phyloP scores from a whole-genome alignment of 2,888 invertebrate genomes.

The Cephonodes hylas region DNA sequence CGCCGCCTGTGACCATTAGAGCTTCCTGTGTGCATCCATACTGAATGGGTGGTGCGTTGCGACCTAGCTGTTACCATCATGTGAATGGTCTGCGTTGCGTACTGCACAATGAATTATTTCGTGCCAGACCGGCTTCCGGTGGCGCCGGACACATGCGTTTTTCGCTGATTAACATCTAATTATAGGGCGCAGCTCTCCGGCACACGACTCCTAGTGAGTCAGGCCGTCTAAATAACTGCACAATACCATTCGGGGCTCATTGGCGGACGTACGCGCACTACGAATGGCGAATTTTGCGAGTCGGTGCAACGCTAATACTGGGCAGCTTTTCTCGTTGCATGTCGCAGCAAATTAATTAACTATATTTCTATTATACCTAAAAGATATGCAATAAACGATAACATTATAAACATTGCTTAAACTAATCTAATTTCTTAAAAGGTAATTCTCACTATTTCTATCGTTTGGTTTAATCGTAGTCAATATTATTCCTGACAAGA shows the following conservation, averaged over 20 bases:
- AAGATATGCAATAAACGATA: neutral
- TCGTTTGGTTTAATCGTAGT: too few relatives aligned
- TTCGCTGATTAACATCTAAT: conserved; percentile 77
- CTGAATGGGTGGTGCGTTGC: conserved; percentile 54
- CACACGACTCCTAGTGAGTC: conserved; percentile 71
- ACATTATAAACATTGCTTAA: too few relatives aligned
- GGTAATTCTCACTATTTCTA: too few relatives aligned
- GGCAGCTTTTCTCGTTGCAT: conserved; percentile 12
- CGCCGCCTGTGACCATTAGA: conserved; percentile 55
- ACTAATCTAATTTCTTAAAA: too few relatives aligned
- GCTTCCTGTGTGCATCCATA: conserved; percentile 64
- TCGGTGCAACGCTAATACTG: conserved; percentile 38
- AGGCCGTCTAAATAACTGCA: conserved; percentile 45
- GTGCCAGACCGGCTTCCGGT: conserved; percentile 73
- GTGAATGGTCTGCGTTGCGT: conserved; percentile 62
- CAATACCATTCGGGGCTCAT: conserved; percentile 54
- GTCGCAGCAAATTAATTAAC: neutral
- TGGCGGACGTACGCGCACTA: conserved; percentile 45
- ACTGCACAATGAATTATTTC: conserved; percentile 67
- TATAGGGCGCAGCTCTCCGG: conserved; percentile 68
- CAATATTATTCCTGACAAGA: too few relatives aligned
- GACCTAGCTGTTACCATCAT: conserved; percentile 52
- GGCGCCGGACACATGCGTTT: conserved; percentile 69
- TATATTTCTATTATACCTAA: neutral
- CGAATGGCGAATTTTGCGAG: conserved; percentile 37